phyloP scores from a whole-genome alignment of 2,888 invertebrate species.

The Drosophila testacea region DNA sequence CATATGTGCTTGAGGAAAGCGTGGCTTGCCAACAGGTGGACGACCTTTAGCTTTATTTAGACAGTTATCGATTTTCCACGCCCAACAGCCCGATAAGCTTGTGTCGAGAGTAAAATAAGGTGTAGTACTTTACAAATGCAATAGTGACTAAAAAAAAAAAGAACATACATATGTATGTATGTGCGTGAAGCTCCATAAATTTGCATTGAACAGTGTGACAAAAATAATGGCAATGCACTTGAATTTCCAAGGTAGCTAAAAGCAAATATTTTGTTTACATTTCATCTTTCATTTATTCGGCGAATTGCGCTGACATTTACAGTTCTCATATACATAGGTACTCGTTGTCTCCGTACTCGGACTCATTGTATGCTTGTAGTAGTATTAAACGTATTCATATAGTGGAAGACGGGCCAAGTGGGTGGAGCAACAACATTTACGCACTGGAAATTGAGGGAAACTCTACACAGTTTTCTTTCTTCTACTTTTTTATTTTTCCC shows the following conservation, averaged over 20 bases:
- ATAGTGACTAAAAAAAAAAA: neutral
- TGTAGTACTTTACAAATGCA: constrained; percentile 9
- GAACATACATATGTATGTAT: neutral
- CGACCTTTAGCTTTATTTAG: constrained; percentile 51
- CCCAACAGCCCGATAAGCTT: constrained; percentile 1
- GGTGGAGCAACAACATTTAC: constrained; percentile 67
- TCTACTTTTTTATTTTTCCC: constrained; percentile 41
- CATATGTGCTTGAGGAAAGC: constrained; percentile 20
- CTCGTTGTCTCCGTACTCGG: constrained; percentile 23
- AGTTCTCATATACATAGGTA: constrained; percentile 24
- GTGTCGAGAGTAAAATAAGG: constrained; percentile 1
- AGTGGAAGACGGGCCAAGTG: constrained; percentile 32
- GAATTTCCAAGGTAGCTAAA: constrained; percentile 48
- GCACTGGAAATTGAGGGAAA: constrained; percentile 76
- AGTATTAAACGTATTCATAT: constrained; percentile 17
- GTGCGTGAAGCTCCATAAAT: neutral
- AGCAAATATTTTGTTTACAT: constrained; percentile 59
- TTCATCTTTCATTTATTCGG: constrained; percentile 30
- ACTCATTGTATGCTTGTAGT: constrained; percentile 48
- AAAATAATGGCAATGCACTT: constrained; percentile 49
- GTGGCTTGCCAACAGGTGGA: constrained; percentile 67
- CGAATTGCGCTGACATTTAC: constrained; percentile 50
- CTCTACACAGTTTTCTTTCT: constrained; percentile 62
- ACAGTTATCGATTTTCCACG: constrained; percentile 53
- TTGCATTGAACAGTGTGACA: constrained; percentile 43